These are phyloP conservation scores for Antitype chi DNA, from an alignment of 2,888 invertebrate genomes.

Conservation along the genomic window DNA sequence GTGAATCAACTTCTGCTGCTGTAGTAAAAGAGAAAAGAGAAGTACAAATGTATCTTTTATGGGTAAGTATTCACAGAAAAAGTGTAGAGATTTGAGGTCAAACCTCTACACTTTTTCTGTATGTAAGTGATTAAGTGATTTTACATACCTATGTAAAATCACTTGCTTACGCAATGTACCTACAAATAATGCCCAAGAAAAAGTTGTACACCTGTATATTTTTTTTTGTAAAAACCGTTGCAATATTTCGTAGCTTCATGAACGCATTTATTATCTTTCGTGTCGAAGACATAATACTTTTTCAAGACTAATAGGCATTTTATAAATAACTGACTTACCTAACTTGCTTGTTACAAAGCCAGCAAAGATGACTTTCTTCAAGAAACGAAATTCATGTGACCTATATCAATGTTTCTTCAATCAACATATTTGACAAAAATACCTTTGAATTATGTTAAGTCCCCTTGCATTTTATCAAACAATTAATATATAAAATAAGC, in stretches of 20 bases:
- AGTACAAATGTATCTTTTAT: background rate
- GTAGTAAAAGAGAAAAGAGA: background rate
- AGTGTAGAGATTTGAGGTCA: background rate
- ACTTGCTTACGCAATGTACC: background rate
- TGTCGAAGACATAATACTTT: background rate
- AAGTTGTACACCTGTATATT: background rate
- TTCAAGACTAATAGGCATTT: conserved; percentile 37
- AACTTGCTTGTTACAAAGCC: background rate
- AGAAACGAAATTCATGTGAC: background rate
- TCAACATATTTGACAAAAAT: background rate
- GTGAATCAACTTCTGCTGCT: background rate
- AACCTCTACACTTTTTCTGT: too few species aligned
- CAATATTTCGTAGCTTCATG: background rate
- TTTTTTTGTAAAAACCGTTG: background rate
- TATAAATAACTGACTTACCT: background rate
- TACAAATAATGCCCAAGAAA: background rate
- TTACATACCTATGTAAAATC: too few species aligned
- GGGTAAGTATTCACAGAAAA: background rate
- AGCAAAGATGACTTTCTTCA: background rate
- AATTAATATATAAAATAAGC: background rate
- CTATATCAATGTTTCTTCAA: background rate
- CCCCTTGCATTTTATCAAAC: background rate
- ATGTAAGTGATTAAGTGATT: too few species aligned
- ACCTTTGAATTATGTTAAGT: background rate
- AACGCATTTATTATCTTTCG: conserved; percentile 28